phyloP scores from a whole-genome alignment of 2,888 invertebrate species.

The Amphiduros pacificus region DNA sequence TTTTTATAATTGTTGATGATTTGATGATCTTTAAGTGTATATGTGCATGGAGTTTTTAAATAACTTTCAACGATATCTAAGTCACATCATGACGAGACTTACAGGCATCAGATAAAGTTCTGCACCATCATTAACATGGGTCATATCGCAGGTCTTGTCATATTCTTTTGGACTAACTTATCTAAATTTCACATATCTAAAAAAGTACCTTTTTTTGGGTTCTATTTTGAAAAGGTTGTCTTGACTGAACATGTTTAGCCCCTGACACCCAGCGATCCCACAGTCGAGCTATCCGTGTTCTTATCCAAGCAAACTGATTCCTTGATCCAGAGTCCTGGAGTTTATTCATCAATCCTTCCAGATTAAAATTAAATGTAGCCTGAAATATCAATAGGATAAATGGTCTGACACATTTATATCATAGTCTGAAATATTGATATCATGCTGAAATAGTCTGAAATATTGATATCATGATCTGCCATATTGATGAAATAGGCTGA shows the following conservation, averaged over 20 bases:
- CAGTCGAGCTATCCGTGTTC: slow-evolving; percentile 54
- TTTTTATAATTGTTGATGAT: no score
- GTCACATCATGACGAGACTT: no score
- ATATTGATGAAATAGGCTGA: no score
- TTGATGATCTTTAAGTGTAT: no score
- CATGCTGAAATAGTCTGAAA: background rate
- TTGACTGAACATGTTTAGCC: slow-evolving; percentile 36
- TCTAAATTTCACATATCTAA: no score
- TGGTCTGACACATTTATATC: background rate
- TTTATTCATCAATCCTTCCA: slow-evolving; percentile 47
- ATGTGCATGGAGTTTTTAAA: no score
- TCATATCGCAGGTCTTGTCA: no score
- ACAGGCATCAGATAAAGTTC: no score
- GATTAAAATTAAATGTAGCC: slow-evolving; percentile 44
- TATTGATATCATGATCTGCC: no score
- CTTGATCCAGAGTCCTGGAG: slow-evolving; percentile 55
- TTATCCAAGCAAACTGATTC: slow-evolving; percentile 59
- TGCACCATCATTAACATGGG: no score
- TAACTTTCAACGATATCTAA: no score
- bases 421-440: background rate
- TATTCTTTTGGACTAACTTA: no score
- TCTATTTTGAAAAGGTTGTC: slow-evolving; percentile 42
- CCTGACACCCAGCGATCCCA: slow-evolving; percentile 55
- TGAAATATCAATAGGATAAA: slow-evolving; percentile 19
- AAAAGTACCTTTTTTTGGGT: slow-evolving; percentile 44